Percentiles rank a stretch among this genome's conserved stretches.
These are phyloP conservation scores for Polydrusus tereticollis DNA, from an alignment of 2,888 invertebrate species.

Conservation along the genomic window DNA sequence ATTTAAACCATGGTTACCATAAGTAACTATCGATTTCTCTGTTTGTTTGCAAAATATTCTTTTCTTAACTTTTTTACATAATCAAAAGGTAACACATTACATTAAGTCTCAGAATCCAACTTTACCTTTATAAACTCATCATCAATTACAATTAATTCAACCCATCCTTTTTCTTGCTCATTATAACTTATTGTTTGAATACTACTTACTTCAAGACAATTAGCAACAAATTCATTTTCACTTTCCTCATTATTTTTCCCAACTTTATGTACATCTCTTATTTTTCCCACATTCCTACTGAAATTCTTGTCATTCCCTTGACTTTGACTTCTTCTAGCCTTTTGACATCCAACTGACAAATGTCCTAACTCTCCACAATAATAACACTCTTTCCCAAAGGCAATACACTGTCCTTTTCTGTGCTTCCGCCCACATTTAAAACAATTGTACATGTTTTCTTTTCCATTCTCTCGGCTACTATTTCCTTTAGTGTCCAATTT, in stretches of 20 bases:
- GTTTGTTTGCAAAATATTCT: not conserved
- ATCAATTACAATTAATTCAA: not conserved
- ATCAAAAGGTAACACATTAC: not conserved
- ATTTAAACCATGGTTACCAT: too few relatives aligned
- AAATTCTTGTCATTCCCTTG: not conserved
- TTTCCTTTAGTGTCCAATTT: not conserved
- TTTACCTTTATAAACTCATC: not conserved
- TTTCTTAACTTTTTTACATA: not conserved
- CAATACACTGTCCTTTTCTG: too few relatives aligned
- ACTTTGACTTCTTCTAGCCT: too few relatives aligned
- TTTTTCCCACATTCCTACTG: not conserved
- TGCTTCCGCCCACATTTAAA: not conserved
- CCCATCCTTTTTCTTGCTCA: not conserved
- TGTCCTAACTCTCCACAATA: not conserved
- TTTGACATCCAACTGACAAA: not conserved
- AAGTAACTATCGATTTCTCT: too few relatives aligned
- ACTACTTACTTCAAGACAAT: not conserved
- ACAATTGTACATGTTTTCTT: not conserved
- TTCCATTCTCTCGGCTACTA: not conserved
- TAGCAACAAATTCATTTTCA: too few relatives aligned
- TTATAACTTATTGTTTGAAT: not conserved
- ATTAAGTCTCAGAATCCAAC: not conserved
- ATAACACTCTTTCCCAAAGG: not conserved
- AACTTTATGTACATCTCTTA: too few relatives aligned
- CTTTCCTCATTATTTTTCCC: not conserved